Evolutionary conservation across 2,888 invertebrate genomes (phyloP).

Genomic region (Diloba caeruleocephala): DNA sequence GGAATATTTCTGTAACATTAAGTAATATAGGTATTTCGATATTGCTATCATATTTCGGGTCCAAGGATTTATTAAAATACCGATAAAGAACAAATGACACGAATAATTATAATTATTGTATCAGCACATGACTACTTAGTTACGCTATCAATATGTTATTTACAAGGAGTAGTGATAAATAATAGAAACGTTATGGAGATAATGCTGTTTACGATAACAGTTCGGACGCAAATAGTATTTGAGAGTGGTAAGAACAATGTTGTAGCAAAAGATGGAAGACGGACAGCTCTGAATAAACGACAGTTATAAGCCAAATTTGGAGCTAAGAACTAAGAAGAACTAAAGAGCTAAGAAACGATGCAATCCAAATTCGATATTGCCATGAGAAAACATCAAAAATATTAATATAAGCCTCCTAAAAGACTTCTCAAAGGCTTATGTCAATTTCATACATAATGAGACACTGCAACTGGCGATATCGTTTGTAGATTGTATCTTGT

Average conservation of each 20-base stretch:
- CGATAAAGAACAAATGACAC: conserved; percentile 26
- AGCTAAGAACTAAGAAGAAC: too few species aligned
- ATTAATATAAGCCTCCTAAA: too few species aligned
- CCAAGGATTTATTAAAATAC: conserved; percentile 36
- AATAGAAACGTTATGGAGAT: conserved; percentile 8
- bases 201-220: not conserved
- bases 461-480: too few species aligned
- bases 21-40: not conserved
- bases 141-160: conserved; percentile 8
- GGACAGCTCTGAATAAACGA: too few species aligned
- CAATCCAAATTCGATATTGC: too few species aligned
- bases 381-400: too few species aligned
- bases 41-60: conserved; percentile 28
- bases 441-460: too few species aligned
- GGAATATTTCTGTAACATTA: conserved; percentile 23
- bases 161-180: conserved; percentile 25
- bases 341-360: too few species aligned
- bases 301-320: too few species aligned
- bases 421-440: too few species aligned
- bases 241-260: not conserved
- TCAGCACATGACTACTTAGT: conserved; percentile 5
- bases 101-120: conserved; percentile 16
- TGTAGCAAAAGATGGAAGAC: too few species aligned
- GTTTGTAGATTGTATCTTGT: too few species aligned
- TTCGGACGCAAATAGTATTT: not conserved